Percentiles rank a stretch among this genome's conserved stretches.
Conservation (phyloP, 2,888 invertebrate species). For the Scrobipalpa costella region DNA sequence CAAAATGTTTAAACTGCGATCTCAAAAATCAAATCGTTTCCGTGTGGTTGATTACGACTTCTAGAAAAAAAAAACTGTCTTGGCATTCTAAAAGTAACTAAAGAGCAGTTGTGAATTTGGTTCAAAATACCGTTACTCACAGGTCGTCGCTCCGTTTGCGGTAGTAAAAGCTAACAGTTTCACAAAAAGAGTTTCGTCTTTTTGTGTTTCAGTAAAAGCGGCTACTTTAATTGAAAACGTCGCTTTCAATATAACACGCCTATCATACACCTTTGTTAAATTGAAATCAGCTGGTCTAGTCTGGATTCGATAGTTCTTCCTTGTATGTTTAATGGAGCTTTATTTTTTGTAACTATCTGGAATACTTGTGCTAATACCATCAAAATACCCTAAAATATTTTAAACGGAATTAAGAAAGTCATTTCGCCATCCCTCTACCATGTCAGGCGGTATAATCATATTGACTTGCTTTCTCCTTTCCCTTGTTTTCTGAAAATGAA, state of each 20-base stretch:
- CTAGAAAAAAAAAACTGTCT: constrained; percentile 24
- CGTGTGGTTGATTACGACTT: constrained; percentile 24
- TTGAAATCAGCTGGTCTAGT: not conserved
- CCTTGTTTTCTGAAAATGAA: constrained; percentile 64
- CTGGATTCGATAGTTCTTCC: not conserved
- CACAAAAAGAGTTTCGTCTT: constrained; percentile 35
- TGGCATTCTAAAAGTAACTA: constrained; percentile 23
- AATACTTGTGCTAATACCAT: not conserved
- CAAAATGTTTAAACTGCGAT: constrained; percentile 14
- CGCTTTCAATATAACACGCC: not conserved
- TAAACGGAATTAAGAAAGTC: constrained; percentile 60
- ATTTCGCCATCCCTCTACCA: constrained; percentile 66
- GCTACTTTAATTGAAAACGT: constrained; percentile 4
- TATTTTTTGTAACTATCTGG: too few species aligned
- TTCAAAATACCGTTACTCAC: constrained; percentile 65
- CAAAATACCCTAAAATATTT: constrained; percentile 49
- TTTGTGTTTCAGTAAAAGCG: constrained; percentile 3
- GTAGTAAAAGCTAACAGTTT: constrained; percentile 50
- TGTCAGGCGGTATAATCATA: constrained; percentile 67
- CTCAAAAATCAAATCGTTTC: constrained; percentile 22
- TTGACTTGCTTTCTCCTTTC: constrained; percentile 67
- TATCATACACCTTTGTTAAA: not conserved
- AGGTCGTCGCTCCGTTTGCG: constrained; percentile 62
- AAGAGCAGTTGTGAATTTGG: constrained; percentile 53
- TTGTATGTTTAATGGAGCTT: too few species aligned